Evolutionary conservation across 2,797 vertebrate genomes (phyloP).

Genomic region (Labeo calbasu): DNA sequence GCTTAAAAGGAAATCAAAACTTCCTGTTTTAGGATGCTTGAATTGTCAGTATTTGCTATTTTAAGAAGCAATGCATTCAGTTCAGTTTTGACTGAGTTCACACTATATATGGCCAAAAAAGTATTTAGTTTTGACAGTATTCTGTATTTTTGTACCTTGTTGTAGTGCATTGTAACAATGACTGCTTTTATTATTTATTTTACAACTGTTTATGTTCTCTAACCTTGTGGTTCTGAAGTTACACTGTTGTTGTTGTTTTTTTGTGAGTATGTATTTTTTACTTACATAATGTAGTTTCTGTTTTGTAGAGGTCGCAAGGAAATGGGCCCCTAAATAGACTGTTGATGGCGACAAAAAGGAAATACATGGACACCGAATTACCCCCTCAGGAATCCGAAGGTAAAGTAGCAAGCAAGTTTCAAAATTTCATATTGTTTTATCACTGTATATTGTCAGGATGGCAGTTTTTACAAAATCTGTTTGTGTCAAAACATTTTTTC

Average conservation of each 20-base stretch:
- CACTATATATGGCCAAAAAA: constrained; percentile 12
- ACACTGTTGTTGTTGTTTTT: constrained; percentile 45
- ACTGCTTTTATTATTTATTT: background rate
- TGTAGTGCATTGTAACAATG: background rate
- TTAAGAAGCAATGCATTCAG: background rate
- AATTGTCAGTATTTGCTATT: background rate
- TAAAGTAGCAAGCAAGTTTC: constrained; percentile 68
- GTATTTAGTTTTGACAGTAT: background rate
- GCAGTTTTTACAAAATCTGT: background rate
- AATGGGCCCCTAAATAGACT: constrained; percentile 86
- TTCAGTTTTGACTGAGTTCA: background rate
- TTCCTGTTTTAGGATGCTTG: constrained; percentile 33
- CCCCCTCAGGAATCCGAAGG: constrained; percentile 94
- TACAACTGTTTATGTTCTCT: background rate
- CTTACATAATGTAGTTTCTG: constrained; percentile 65
- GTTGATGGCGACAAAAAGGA: constrained; percentile 84
- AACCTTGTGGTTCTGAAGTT: constrained; percentile 32
- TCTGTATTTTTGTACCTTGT: background rate
- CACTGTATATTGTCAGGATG: background rate
- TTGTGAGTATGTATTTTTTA: constrained; percentile 56
- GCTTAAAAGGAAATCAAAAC: constrained; percentile 17
- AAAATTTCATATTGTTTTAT: constrained; percentile 8
- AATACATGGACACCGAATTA: constrained; percentile 87
- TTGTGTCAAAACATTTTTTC: background rate
- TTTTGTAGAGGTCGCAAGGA: constrained; percentile 86